Evolutionary conservation across 1,140 invertebrate genomes (phyloP), one percentile per base, ranked within the genome.

Genomic region (Aleiodes sp.): DNA sequence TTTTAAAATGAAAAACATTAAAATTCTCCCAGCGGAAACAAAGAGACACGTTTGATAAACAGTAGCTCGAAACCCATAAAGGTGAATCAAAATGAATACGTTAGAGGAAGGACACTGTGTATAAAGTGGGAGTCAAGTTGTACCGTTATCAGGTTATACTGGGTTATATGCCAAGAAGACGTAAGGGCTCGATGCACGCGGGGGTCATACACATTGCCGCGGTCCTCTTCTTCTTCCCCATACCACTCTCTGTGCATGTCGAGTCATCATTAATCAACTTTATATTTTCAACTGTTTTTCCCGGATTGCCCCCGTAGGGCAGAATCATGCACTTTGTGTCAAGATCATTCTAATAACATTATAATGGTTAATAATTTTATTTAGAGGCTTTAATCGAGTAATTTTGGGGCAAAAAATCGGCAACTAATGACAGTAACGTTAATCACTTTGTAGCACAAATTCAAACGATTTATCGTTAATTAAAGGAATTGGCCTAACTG

Each of bases 221-320:
- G n/a, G n/a, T n/a, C n/a, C n/a, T n/a, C n/a, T n/a, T 52, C 46
- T 16, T 52, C 46, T 52, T 52, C 46, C 46, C 46, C 46, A 52
- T 52, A 52, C 46, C 46, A 26, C 46, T 52, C n/a, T n/a, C 6
- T 52, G 46, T 52, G 46, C 46, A 52, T 52, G 46, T 52, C 46
- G 19, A 52, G 46, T 52, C 46, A 52, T 52, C 46, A 52, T 52
- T 52, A 52, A 52, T 52, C 46, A 52, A 52, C 46, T 52, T 52
- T 52, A 52, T 52, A 52, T 52, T 52, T 52, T 52, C 46, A 52
- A 52, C 46, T 52, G 21, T 52, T 52, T 52, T 52, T 8, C 46
- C 46, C 19, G 8, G 46, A 21, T 16, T 7, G 12, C 46, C 46
- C 46, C 21, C 14, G 19, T 7, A 10, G 19, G 46, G 46, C 46